These are phyloP conservation scores for Punctoribates punctum DNA, from an alignment of 2,888 invertebrate species.

Conservation along the genomic window DNA sequence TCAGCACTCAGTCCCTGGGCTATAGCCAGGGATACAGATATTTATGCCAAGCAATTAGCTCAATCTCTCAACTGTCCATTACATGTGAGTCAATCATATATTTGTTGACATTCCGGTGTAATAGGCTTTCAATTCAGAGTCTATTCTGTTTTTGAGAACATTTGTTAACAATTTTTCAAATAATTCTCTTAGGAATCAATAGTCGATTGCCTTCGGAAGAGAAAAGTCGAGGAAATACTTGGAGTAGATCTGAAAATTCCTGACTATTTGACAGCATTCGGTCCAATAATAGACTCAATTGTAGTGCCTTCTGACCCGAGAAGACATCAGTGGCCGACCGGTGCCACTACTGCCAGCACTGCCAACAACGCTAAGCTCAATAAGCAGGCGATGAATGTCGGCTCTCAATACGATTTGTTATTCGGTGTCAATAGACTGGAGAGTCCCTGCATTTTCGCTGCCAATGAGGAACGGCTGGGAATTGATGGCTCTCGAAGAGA, in stretches of 20 bases:
- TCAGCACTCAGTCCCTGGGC: conserved; percentile 74
- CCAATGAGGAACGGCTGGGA: conserved; percentile 75
- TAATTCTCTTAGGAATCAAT: conserved; percentile 44
- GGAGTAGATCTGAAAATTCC: conserved; percentile 58
- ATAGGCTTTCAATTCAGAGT: too few relatives aligned
- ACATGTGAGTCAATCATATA: conserved; percentile 15
- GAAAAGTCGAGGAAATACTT: conserved; percentile 63
- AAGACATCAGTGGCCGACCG: too few relatives aligned
- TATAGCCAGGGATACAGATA: conserved; percentile 65
- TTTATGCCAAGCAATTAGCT: conserved; percentile 49
- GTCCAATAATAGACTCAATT: conserved; percentile 90
- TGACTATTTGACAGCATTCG: conserved; percentile 78
- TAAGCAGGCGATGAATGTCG: conserved; percentile 45
- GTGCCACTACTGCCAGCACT: conserved; percentile 43
- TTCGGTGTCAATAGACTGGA: conserved; percentile 59
- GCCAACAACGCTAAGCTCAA: too few relatives aligned
- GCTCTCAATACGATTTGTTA: conserved; percentile 53
- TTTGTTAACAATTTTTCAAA: not conserved
- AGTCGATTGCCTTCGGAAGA: conserved; percentile 59
- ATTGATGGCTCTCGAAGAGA: conserved; percentile 85
- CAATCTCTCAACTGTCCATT: conserved; percentile 62
- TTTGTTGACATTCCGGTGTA: not conserved
- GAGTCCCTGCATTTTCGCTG: conserved; percentile 86
- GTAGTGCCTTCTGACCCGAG: conserved; percentile 69
- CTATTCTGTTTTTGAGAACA: not conserved